Percentiles rank a stretch among this genome's conserved stretches.
Evolutionary conservation across 2,113 vertebrate species (phyloP).

Genomic region (Beaufortia kweichowensis): DNA sequence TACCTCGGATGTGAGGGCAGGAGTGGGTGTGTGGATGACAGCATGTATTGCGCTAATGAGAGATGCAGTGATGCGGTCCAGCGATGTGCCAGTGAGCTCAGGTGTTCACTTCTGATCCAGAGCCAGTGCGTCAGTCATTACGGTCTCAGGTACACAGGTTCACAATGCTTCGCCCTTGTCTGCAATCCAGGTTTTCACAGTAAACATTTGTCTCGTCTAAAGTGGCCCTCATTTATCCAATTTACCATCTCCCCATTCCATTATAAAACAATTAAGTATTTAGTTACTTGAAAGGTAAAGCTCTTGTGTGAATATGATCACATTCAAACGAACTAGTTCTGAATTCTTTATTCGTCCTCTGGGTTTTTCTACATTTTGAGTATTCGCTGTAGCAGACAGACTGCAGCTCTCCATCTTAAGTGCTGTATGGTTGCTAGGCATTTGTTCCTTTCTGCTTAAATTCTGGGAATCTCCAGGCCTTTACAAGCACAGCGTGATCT

Average conservation of each 20-base stretch:
- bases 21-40: conserved; percentile 24
- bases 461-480: conserved; percentile 24
- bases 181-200: conserved; percentile 4
- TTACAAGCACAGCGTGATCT: conserved; percentile 33
- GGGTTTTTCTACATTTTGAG: background rate
- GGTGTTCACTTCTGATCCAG: conserved; percentile 19
- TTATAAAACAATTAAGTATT: conserved; percentile 4
- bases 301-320: conserved; percentile 1
- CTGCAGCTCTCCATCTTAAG: conserved; percentile 1
- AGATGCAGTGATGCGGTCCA: background rate
- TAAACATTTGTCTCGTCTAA: background rate
- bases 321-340: background rate
- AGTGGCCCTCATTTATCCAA: background rate
- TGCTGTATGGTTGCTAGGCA: conserved; percentile 24
- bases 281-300: background rate
- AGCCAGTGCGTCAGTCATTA: conserved; percentile 21
- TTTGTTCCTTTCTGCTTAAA: conserved; percentile 22
- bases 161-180: conserved; percentile 2
- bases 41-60: background rate
- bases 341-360: background rate
- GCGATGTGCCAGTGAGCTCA: conserved; percentile 4
- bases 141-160: background rate
- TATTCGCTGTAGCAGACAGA: background rate
- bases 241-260: background rate
- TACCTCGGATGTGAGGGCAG: conserved; percentile 1